Conservation (phyloP, 2,888 invertebrate species). For the Celastrina argiolus region DNA sequence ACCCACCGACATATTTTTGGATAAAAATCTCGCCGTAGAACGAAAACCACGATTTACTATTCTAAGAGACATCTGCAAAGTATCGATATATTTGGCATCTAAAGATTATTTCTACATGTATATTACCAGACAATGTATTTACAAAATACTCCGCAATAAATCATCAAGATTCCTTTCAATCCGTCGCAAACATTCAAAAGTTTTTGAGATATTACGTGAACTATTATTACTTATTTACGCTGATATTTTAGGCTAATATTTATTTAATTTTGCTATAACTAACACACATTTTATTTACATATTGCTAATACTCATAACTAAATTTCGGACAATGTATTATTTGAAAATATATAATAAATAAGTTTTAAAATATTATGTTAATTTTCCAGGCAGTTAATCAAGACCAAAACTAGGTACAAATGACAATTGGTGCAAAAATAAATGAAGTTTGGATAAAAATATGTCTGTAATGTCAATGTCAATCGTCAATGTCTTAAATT, state of each 20-base stretch:
- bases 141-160: slow-evolving; percentile 59
- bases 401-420: neutral
- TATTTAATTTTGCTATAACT: neutral
- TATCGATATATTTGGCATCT: slow-evolving; percentile 36
- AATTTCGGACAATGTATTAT: neutral
- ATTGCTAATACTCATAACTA: neutral
- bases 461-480: neutral
- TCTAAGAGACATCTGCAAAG: slow-evolving; percentile 68
- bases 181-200: slow-evolving; percentile 31
- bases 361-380: neutral
- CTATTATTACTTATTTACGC: slow-evolving; percentile 8
- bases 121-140: slow-evolving; percentile 47
- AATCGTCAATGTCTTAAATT: neutral
- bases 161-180: slow-evolving; percentile 50
- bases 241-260: neutral
- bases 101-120: slow-evolving; percentile 35
- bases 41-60: slow-evolving; percentile 56
- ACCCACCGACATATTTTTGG: slow-evolving; percentile 58
- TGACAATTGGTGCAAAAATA: neutral
- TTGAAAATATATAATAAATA: neutral
- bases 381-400: neutral
- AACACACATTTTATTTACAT: neutral
- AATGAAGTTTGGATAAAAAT: neutral
- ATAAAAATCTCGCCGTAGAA: slow-evolving; percentile 45
- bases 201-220: slow-evolving; percentile 10